Base-by-base conservation (phyloP, 2,888 invertebrate species). In the Coelopa pilipes region DNA sequence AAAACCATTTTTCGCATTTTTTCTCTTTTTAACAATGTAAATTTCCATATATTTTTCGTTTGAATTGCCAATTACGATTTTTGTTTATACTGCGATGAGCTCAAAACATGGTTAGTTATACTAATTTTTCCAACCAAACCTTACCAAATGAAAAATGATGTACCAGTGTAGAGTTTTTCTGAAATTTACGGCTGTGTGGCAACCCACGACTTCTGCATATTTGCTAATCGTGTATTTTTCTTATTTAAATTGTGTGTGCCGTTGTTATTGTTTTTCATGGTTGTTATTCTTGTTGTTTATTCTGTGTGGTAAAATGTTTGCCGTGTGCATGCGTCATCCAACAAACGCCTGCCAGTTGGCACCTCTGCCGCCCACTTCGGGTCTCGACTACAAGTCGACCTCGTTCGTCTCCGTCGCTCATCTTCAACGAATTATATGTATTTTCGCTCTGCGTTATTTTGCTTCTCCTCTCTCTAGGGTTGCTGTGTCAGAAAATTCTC, bases 271-370 rank as follows among this genome's bases (percentile, higher is more conserved):
- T 34, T 34, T 34, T 34, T 34, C 34, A 34, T 34, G 34, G 7
- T 34, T 34, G 7, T 53, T 13, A 11, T 57, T 59, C 11, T 21
- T 15, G 19, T 1, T 59, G 10, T 19, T 9, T 10, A 12, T 13
- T 17, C 24, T 59, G 19, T 59, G 57, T 19, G 19, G 4, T 17
- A 12, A 21, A 59, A 59, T 59, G 57, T 59, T 59, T 17, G 17
- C 19, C 57, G 57, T 59, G 19, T 59, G 57, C 17, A 57, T 57
- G 19, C 57, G 57, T 19, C 57, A 19, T 57, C 19, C 21, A 17
- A 57, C n/a, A 57, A 57, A 57, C 7, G 15, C 57, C 57, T 19
- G 57, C 24, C 34, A 34, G 57, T 21, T 59, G 57, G 57, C 57
- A 59, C 57, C 57, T 59, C 21, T 24, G 24, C 24, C 21, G 24